Conservation (phyloP, 2,888 invertebrate genomes). For the Eucera pruinosa region DNA sequence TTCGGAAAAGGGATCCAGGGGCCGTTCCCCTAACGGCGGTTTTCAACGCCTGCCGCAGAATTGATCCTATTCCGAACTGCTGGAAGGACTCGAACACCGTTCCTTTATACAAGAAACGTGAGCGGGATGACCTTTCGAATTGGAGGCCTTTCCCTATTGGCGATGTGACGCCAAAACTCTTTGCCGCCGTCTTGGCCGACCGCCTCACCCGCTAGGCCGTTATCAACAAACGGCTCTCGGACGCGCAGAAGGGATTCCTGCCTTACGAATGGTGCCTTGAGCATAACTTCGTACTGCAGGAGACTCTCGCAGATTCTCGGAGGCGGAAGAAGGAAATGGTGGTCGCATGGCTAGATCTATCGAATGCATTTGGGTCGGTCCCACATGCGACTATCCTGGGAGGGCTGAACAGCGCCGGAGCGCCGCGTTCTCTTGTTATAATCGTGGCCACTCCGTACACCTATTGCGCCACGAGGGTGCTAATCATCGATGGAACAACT, state of each 20-base stretch:
- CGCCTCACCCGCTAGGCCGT: conserved; percentile 21
- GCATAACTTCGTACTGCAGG: too few relatives aligned
- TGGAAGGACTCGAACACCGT: not conserved
- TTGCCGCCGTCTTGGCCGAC: conserved; percentile 43
- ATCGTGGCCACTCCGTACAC: conserved; percentile 59
- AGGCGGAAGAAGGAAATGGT: conserved; percentile 49
- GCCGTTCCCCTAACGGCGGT: too few relatives aligned
- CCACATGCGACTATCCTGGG: conserved; percentile 74
- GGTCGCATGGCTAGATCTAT: conserved; percentile 80
- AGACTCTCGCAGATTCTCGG: too few relatives aligned
- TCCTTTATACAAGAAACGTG: not conserved
- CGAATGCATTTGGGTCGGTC: conserved; percentile 81
- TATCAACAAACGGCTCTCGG: not conserved
- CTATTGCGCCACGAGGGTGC: conserved; percentile 58
- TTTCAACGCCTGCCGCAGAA: not conserved
- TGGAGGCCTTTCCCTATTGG: conserved; percentile 62
- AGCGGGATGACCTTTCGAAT: not conserved
- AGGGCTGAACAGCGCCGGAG: conserved; percentile 47
- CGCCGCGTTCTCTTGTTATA: conserved; percentile 30
- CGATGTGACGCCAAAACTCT: conserved; percentile 67
- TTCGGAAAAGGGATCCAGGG: not conserved
- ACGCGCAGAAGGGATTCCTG: conserved; percentile 80
- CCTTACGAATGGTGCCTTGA: conserved; percentile 66
- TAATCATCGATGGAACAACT: too few relatives aligned
- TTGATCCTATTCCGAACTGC: not conserved